Base-by-base conservation (phyloP, 1,140 invertebrate species). In the Drosophila ananassae region DNA sequence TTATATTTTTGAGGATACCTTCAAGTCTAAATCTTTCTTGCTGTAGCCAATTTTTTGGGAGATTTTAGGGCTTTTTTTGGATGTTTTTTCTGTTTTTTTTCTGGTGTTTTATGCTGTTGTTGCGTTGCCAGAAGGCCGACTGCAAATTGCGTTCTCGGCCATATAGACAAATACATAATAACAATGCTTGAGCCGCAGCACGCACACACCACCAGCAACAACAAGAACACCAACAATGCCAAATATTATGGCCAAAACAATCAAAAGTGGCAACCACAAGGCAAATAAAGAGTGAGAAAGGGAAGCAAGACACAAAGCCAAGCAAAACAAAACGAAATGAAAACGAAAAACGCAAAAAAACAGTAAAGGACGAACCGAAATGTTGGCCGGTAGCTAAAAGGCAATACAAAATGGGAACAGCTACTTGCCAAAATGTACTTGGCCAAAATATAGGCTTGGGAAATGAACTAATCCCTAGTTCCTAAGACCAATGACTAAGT, bases 181-280 rank as follows among this genome's bases (percentile, higher is more conserved):
- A 73, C 79, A 83, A 82, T 73, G 71, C 56, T 51, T 44, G 24
- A 48, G 41, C 52, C 56, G 39, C 39, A 66, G 68, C 73, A 73
- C 28, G 53, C 44, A 66, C 46, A 52, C 69, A 47, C 44, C 44
- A 24, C 28, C 44, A 57, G n/a, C 44, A 72, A 17, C 13, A 61
- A 28, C 12, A 13, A 8, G 48, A 53, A n/a, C 50, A 54, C 30
- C 39, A 28, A 34, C 58, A 63, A 68, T 39, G 34, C 21, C 68
- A 85, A 81, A 81, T 82, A 87, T 78, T 78, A 82, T 87, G 74
- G 78, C 53, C 66, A 75, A 77, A 58, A 82, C 82, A 85, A 87
- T 85, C 82, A 85, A 85, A 87, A 87, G 74, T 87, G 82, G 74
- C 74, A 85, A 62, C 82, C 82, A 73, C 82, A 85, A 78, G 66